Base-by-base conservation (phyloP, 1,140 invertebrate genomes). In the Capitella teleta region DNA sequence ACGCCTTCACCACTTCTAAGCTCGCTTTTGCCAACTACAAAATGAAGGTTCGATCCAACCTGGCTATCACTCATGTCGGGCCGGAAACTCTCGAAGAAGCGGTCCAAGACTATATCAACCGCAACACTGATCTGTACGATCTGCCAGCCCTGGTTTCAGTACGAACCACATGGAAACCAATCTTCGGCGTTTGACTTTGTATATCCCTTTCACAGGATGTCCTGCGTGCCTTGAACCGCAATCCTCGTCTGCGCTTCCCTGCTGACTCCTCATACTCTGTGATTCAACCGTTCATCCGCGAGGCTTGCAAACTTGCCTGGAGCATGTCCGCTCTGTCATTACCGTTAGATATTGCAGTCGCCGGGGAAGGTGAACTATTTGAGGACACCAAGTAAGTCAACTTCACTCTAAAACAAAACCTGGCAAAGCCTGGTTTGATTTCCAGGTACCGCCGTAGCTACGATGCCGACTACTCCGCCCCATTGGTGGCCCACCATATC, bases 1-100 rank as follows among this genome's bases (percentile, higher is more conserved):
- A 73, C 54, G 63, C 68, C 6, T 71, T 70, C 59, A 61, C 55
- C 50, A 61, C 57, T 14, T 67, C 70, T 19, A 71, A 70, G 57
- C 48, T 59, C 36, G 61, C 61, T n/a, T 73, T 71, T 61, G 60
- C 62, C 30, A 64, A 66, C 55, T 70, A 65, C 55, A 73, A 73
- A 63, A 64, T 68, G 60, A 67, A 68, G 51, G 65, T 68, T 5
- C 54, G 70, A 26, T 63, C 67, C 37, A 68, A 67, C 48, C 54
- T 73, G 51, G 61, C 66, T 37, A 59, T 62, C 8, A 69, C 64
- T 28, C 68, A 70, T 53, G 56, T 61, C 45, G 68, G 68, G 6
- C 67, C 70, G 3, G 66, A 67, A 36, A 70, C 70, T 0, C 54
- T 73, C n/a, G 70, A 73, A 47, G 68, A 73, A 49, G 66, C 66